phyloP scores from a whole-genome alignment of 1,140 invertebrate genomes.

The Calliopsis andreniformis region DNA sequence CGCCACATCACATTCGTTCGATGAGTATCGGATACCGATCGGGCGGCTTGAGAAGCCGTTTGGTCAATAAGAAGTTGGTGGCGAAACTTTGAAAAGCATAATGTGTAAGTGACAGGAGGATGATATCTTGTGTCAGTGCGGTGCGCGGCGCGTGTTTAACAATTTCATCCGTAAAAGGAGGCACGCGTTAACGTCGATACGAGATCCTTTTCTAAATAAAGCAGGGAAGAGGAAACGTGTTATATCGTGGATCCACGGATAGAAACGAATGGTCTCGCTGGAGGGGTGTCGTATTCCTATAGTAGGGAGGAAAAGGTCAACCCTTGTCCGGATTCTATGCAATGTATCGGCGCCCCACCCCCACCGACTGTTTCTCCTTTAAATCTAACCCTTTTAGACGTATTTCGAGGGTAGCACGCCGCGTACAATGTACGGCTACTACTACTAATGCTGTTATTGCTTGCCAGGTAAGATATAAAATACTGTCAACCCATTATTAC shows the following conservation, averaged over 20 bases:
- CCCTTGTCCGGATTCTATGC: conserved; percentile 36
- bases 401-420: conserved; percentile 22
- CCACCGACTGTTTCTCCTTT: conserved; percentile 23
- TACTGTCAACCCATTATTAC: background rate
- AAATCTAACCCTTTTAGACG: conserved; percentile 43
- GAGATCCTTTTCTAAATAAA: conserved; percentile 4
- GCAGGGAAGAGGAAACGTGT: no score
- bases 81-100: conserved; percentile 20
- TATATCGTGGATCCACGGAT: background rate
- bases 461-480: conserved; percentile 43
- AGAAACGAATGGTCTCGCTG: background rate
- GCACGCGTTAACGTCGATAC: background rate
- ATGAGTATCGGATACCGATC: conserved; percentile 46
- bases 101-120: conserved; percentile 24
- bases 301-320: conserved; percentile 33
- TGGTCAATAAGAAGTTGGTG: conserved; percentile 49
- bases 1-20: conserved; percentile 31
- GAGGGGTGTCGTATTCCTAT: conserved; percentile 3
- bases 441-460: conserved; percentile 23
- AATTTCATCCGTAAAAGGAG: background rate
- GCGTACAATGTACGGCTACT: conserved; percentile 40
- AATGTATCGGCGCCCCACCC: conserved; percentile 59
- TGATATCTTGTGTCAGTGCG: conserved; percentile 9
- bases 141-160: background rate
- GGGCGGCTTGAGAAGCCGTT: conserved; percentile 40